Evolutionary conservation across 2,113 vertebrate genomes (phyloP), one percentile per base, ranked within the genome.

Genomic region (Emydocephalus ijimae): DNA sequence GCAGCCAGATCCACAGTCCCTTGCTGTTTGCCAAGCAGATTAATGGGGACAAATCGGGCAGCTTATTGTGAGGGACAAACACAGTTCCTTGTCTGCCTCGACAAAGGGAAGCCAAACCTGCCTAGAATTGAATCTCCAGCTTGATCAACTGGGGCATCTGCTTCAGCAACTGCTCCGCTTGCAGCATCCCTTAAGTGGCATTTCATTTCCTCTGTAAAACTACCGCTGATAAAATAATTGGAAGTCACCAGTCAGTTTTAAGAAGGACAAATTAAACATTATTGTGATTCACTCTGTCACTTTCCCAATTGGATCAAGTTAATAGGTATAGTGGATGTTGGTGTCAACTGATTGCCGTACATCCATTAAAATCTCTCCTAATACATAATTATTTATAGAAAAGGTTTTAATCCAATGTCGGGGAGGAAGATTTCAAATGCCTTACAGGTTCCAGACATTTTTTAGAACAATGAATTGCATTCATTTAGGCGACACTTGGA

Each of bases 11-110:
- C 90, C 34, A 12, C 5, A 20, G 23, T 1, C 94, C 90, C 29
- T 86, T 87, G 39, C 95, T 98, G 97, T 98, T 98, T 98, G 97
- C 97, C 21, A 94, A 97, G 94, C 94, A 96, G 97, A 96, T 95
- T 89, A 96, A 93, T 34, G 2, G 96, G 96, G 97, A 97, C 96
- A 96, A 96, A 96, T 92, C 74, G 57, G 89, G 88, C 74, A 88
- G 96, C 96, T 97, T 97, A 97, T 96, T 93, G 90, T 1, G 39
- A 3, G 88, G 94, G 94, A 95, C 93, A 92, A 92, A 92, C 93
- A 43, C n/a, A 54, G 10, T 94, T 91, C 95, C 96, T 97, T 97
- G 95, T 97, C 91, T 96, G 48, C 45, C 87, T 61, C 89, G 87
- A 91, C 90, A 89, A 74, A 89, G 85, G 90, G 87, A 91, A 93